Percentiles rank a stretch among this genome's conserved stretches.
These are phyloP conservation scores for Corvus cornix DNA, from an alignment of 2,113 vertebrate genomes.

Conservation along the genomic window DNA sequence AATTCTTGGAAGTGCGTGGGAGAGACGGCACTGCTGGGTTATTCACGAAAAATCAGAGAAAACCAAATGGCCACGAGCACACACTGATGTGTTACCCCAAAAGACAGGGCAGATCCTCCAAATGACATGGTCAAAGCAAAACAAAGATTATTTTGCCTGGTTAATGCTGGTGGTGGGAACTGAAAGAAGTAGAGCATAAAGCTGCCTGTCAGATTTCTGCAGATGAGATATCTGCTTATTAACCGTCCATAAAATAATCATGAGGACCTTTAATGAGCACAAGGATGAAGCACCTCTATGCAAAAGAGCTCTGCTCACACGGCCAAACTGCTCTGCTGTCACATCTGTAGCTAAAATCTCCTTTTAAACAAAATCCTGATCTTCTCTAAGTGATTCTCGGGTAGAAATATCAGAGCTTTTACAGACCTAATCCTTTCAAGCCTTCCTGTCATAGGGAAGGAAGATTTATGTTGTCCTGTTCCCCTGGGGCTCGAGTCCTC, in stretches of 20 bases:
- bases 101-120: background rate
- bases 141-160: background rate
- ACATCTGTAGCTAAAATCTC: background rate
- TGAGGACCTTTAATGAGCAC: background rate
- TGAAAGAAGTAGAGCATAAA: background rate
- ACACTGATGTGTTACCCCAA: background rate
- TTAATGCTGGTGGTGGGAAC: background rate
- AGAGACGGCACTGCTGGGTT: background rate
- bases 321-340: background rate
- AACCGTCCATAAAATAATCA: background rate
- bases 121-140: background rate
- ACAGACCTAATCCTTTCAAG: background rate
- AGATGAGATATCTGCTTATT: background rate
- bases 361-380: background rate
- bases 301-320: background rate
- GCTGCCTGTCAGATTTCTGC: background rate
- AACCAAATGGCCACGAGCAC: accelerated
- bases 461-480: background rate
- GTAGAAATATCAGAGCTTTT: background rate
- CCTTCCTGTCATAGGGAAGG: background rate
- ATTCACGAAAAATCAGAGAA: background rate
- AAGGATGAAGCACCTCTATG: background rate
- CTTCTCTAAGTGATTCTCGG: background rate
- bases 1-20: background rate
- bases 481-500: background rate